phyloP scores from a whole-genome alignment of 2,797 vertebrate genomes.

The Emys orbicularis region DNA sequence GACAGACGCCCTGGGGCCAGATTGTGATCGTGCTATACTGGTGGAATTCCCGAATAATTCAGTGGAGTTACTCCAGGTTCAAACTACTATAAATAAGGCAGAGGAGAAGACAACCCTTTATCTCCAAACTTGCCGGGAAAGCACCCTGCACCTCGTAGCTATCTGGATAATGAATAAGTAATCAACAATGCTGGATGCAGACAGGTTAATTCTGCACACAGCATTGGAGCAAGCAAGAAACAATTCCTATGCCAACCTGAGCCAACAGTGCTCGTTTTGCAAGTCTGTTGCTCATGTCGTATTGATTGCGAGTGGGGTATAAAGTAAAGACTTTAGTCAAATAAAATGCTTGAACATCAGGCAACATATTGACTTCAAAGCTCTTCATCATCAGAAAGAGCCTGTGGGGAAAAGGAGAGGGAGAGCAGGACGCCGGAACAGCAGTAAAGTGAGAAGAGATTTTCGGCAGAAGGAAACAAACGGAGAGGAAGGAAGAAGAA shows the following conservation, averaged over 20 bases:
- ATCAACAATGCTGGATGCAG: not conserved
- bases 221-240: not conserved
- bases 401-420: not conserved
- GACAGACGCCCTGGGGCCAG: not conserved
- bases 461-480: not conserved
- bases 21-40: not conserved
- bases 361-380: not conserved
- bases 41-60: slow-evolving; percentile 6
- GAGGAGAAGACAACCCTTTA: not conserved
- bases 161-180: slow-evolving; percentile 49
- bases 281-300: not conserved
- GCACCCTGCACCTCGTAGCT: not conserved
- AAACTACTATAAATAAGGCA: slow-evolving; percentile 14
- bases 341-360: slow-evolving; percentile 42
- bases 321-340: slow-evolving; percentile 43
- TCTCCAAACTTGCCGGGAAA: not conserved
- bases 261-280: not conserved
- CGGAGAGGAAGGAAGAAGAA: not conserved
- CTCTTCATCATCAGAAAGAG: slow-evolving; percentile 30
- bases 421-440: accelerated
- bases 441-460: not conserved
- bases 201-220: slow-evolving; percentile 7
- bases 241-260: not conserved
- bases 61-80: slow-evolving; percentile 24
- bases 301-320: slow-evolving; percentile 4